These are phyloP conservation scores for Patella caerulea DNA, from an alignment of 2,888 invertebrate genomes.

Conservation along the genomic window DNA sequence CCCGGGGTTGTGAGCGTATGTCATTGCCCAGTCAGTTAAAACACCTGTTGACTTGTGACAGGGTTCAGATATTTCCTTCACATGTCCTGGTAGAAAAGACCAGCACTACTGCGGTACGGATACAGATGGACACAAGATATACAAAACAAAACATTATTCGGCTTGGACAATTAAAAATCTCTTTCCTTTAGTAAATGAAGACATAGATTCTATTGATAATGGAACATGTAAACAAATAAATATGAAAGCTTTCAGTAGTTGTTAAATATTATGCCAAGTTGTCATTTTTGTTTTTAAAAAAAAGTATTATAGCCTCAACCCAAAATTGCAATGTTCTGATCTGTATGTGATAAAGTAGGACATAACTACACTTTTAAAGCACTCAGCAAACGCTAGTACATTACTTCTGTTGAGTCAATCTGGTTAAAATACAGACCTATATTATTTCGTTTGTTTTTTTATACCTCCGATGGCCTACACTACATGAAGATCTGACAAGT, in stretches of 20 bases:
- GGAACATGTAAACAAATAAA: background rate
- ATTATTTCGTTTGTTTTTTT: too few species aligned
- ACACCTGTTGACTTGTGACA: background rate
- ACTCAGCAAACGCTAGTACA: too few species aligned
- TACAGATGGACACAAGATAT: background rate
- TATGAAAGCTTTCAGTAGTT: background rate
- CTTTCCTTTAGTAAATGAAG: background rate
- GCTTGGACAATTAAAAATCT: background rate
- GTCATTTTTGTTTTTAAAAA: background rate
- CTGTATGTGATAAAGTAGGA: too few species aligned
- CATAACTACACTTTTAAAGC: too few species aligned
- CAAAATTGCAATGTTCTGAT: background rate
- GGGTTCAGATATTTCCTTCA: background rate
- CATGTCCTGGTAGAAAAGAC: background rate
- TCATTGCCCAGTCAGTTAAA: too few species aligned
- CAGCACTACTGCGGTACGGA: background rate
- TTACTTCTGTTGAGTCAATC: too few species aligned
- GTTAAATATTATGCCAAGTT: background rate
- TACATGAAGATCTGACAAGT: too few species aligned
- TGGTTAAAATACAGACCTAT: too few species aligned
- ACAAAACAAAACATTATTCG: background rate
- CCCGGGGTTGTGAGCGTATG: too few species aligned
- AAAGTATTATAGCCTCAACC: background rate
- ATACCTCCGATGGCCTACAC: too few species aligned
- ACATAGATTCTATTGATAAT: background rate